Conservation (phyloP, 2,113 vertebrate genomes). For the Pelecanoides urinatrix region DNA sequence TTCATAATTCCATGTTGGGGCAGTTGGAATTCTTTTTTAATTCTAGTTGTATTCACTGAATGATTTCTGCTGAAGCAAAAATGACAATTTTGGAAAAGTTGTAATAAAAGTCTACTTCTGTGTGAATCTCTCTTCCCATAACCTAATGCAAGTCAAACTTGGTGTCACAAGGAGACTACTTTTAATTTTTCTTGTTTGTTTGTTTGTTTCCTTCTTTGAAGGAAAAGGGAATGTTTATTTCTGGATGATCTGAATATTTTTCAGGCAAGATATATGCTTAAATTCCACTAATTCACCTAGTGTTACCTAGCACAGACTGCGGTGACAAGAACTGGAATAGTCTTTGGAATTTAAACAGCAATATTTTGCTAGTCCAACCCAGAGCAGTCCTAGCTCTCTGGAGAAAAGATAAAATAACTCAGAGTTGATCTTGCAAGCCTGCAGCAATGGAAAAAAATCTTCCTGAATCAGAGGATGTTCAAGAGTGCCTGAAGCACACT, state of each 20-base stretch:
- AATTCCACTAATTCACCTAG: not conserved
- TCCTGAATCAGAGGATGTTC: conserved; percentile 4
- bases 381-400: not conserved
- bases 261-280: not conserved
- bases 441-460: not conserved
- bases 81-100: not conserved
- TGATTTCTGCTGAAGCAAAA: not conserved
- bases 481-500: not conserved
- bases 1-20: not conserved
- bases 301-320: not conserved
- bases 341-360: not conserved
- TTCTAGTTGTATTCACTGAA: not conserved
- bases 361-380: not conserved
- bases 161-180: not conserved
- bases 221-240: not conserved
- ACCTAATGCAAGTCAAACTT: not conserved
- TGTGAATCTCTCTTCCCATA: not conserved
- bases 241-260: not conserved
- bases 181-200: not conserved
- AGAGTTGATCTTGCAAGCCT: not conserved
- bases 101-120: not conserved
- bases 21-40: not conserved
- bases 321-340: not conserved
- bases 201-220: not conserved
- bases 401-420: not conserved